Evolutionary conservation across 2,888 invertebrate genomes (phyloP).

Genomic region (Eilema griseolum): DNA sequence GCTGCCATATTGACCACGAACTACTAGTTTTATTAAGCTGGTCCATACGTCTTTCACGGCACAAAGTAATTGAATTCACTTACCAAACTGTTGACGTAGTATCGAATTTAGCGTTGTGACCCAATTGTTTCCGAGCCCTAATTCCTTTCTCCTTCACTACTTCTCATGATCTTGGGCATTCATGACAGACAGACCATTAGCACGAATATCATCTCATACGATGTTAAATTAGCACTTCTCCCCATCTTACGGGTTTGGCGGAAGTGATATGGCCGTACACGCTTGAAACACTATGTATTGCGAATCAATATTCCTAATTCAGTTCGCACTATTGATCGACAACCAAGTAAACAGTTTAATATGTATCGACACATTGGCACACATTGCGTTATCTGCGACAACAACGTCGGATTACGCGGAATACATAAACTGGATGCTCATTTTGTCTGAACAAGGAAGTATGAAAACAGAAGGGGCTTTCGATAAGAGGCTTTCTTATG

Average conservation of each 20-base stretch:
- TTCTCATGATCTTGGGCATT: too few relatives aligned
- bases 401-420: conserved; percentile 38
- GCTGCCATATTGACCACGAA: background rate
- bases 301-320: conserved; percentile 24
- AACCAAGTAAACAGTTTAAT: conserved; percentile 44
- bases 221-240: too few relatives aligned
- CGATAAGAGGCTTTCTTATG: background rate
- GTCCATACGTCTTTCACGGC: background rate
- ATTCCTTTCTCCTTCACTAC: too few relatives aligned
- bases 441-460: conserved; percentile 31
- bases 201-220: too few relatives aligned
- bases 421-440: conserved; percentile 38
- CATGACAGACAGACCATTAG: too few relatives aligned
- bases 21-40: background rate
- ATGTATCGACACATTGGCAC: conserved; percentile 38
- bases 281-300: background rate
- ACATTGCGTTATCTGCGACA: conserved; percentile 39
- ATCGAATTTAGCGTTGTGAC: too few relatives aligned
- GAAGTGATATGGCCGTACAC: too few relatives aligned
- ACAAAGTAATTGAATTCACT: background rate
- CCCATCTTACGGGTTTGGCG: too few relatives aligned
- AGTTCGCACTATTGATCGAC: conserved; percentile 41
- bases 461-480: conserved; percentile 25
- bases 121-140: too few relatives aligned
- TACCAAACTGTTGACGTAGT: background rate